phyloP scores from a whole-genome alignment of 2,113 vertebrate species.

The Zosterops pallidus region DNA sequence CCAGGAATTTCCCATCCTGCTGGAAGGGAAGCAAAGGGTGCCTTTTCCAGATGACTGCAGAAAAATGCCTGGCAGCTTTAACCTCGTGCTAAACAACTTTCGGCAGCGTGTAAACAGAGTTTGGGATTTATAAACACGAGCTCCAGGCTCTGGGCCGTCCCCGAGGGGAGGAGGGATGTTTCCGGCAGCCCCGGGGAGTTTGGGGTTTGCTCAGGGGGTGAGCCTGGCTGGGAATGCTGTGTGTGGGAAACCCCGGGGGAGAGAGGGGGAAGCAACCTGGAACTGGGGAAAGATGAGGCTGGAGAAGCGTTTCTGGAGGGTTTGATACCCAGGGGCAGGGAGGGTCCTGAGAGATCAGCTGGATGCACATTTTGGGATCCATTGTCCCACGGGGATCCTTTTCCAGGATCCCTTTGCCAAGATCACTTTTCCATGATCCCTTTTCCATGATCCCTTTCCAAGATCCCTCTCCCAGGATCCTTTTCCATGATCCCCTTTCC shows the following conservation, averaged over 20 bases:
- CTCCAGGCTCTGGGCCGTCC: neutral
- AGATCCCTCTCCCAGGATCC: neutral
- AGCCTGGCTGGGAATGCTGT: neutral
- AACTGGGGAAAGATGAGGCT: neutral
- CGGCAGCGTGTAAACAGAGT: slow-evolving; percentile 22
- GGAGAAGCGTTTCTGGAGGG: rapidly evolving
- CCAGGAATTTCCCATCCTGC: neutral
- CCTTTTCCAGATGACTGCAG: neutral
- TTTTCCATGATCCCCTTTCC: neutral
- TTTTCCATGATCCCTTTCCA: neutral
- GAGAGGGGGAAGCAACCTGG: neutral
- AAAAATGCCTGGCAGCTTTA: slow-evolving; percentile 11
- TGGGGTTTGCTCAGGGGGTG: neutral
- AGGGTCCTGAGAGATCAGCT: neutral
- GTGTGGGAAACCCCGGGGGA: neutral
- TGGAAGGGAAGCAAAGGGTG: neutral
- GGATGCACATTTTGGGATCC: neutral
- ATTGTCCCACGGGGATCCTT: too few species aligned
- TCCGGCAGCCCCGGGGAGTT: neutral
- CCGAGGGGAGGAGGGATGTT: slow-evolving; percentile 10
- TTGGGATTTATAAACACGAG: slow-evolving; percentile 24
- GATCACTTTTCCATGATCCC: neutral
- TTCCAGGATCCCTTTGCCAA: too few species aligned
- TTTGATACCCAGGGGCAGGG: rapidly evolving
- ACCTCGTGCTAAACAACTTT: slow-evolving; percentile 37